Evolutionary conservation across 2,797 vertebrate genomes (phyloP).

Genomic region (Coranthus polyacanthus): DNA sequence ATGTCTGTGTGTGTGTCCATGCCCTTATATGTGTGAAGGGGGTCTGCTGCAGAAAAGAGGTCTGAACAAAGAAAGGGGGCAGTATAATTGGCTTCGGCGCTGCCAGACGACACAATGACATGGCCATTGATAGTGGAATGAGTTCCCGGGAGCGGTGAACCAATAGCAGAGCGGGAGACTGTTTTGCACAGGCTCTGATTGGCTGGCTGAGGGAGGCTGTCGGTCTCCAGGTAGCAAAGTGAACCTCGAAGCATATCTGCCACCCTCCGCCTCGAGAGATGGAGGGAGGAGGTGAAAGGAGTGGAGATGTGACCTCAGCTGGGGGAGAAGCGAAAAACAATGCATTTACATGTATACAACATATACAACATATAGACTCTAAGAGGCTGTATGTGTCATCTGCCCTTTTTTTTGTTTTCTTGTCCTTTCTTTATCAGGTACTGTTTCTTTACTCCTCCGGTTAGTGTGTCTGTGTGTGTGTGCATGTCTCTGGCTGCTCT

Average conservation of each 20-base stretch:
- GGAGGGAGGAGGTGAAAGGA: slow-evolving; percentile 26
- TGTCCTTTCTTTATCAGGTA: slow-evolving; percentile 1
- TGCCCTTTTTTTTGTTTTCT: slow-evolving; percentile 9
- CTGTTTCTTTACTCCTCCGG: slow-evolving; percentile 6
- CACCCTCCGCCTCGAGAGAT: slow-evolving; percentile 49
- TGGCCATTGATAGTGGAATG: slow-evolving; percentile 76
- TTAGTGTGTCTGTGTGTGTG: slow-evolving; percentile 28
- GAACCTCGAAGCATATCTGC: slow-evolving; percentile 76
- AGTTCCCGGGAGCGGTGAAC: slow-evolving; percentile 70
- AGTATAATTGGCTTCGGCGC: slow-evolving; percentile 77
- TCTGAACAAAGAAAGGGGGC: slow-evolving; percentile 70
- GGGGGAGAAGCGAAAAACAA: slow-evolving; percentile 44
- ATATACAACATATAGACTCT: slow-evolving; percentile 25
- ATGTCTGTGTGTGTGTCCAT: slow-evolving; percentile 33
- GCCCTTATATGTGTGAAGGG: slow-evolving; percentile 56
- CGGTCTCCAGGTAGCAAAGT: slow-evolving; percentile 87
- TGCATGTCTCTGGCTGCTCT: slow-evolving; percentile 53
- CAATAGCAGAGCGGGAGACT: slow-evolving; percentile 72
- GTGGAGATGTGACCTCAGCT: slow-evolving; percentile 66
- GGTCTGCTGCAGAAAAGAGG: slow-evolving; percentile 61
- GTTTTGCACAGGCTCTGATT: slow-evolving; percentile 80
- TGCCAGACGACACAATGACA: slow-evolving; percentile 81
- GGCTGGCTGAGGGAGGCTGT: slow-evolving; percentile 73
- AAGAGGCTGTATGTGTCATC: neutral
- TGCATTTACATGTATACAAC: slow-evolving; percentile 33